Percentiles rank a stretch among this genome's conserved stretches.
These are phyloP conservation scores for Aphyosemion australe DNA, from an alignment of 2,113 vertebrate species.

Conservation along the genomic window DNA sequence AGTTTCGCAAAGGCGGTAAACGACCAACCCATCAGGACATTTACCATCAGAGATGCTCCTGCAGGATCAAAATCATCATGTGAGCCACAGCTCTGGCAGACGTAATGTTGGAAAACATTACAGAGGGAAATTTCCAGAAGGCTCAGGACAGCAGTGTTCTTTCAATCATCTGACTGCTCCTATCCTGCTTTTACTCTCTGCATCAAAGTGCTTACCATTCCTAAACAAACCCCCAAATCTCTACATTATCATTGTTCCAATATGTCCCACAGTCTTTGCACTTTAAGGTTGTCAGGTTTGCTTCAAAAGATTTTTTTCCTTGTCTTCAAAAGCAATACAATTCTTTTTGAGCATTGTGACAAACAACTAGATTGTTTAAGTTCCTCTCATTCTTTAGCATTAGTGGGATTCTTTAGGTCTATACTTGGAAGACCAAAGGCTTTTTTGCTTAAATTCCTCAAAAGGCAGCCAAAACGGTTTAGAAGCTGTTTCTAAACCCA, in stretches of 20 bases:
- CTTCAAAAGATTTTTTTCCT: conserved; percentile 3
- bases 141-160: conserved; percentile 5
- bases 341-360: neutral
- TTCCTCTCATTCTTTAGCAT: conserved; percentile 28
- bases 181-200: neutral
- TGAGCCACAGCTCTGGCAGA: conserved; percentile 13
- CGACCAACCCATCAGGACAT: conserved; percentile 13
- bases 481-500: conserved; percentile 16
- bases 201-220: neutral
- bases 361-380: neutral
- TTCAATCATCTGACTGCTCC: conserved; percentile 2
- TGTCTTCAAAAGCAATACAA: conserved; percentile 9
- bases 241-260: neutral
- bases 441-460: conserved; percentile 47
- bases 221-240: neutral
- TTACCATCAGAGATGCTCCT: conserved; percentile 14
- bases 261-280: neutral
- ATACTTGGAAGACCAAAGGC: conserved; percentile 39
- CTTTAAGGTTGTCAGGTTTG: neutral
- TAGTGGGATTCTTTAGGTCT: conserved; percentile 54
- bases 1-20: conserved; percentile 44
- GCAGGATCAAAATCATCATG: conserved; percentile 10
- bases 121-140: conserved; percentile 19
- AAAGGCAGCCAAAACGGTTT: conserved; percentile 2
- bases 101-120: conserved; percentile 23